These are phyloP conservation scores for Mya arenaria DNA, from an alignment of 1,140 invertebrate species.

Conservation along the genomic window DNA sequence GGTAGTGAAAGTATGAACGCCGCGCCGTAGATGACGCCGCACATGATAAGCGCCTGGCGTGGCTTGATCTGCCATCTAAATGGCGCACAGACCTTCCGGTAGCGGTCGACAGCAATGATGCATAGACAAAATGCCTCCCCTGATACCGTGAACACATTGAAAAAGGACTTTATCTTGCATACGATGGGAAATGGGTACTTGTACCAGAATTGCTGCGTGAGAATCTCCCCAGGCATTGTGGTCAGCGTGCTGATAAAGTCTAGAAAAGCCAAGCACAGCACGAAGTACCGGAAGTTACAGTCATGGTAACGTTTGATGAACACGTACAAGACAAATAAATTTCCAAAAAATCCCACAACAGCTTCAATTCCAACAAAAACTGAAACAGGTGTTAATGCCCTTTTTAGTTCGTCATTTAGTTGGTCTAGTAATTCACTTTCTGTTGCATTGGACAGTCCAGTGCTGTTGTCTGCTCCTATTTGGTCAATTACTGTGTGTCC, in stretches of 20 bases:
- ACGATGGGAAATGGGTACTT: slow-evolving; percentile 48
- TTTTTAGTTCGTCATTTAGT: slow-evolving; percentile 44
- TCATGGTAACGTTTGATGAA: slow-evolving; percentile 50
- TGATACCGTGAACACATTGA: slow-evolving; percentile 64
- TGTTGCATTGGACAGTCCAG: no score
- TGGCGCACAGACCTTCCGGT: slow-evolving; percentile 61
- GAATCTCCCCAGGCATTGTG: slow-evolving; percentile 66
- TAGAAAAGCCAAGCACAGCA: slow-evolving; percentile 58
- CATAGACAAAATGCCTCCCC: slow-evolving; percentile 58
- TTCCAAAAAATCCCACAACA: slow-evolving; percentile 57
- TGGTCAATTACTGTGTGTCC: no score
- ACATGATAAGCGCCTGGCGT: background rate
- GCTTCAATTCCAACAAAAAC: slow-evolving; percentile 42
- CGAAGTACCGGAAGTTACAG: slow-evolving; percentile 57
- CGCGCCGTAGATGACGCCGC: background rate
- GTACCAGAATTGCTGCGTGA: slow-evolving; percentile 65
- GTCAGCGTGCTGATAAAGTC: slow-evolving; percentile 62
- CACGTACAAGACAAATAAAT: slow-evolving; percentile 57
- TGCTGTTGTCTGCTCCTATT: no score
- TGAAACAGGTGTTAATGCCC: slow-evolving; percentile 34
- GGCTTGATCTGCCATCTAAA: slow-evolving; percentile 52
- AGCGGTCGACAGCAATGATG: slow-evolving; percentile 63
- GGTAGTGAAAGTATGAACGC: slow-evolving; percentile 12
- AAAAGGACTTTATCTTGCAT: slow-evolving; percentile 59
- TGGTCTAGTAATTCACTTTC: slow-evolving; percentile 35